Base-by-base conservation (phyloP, 2,113 vertebrate species). In the Tetraodon nigroviridis region DNA sequence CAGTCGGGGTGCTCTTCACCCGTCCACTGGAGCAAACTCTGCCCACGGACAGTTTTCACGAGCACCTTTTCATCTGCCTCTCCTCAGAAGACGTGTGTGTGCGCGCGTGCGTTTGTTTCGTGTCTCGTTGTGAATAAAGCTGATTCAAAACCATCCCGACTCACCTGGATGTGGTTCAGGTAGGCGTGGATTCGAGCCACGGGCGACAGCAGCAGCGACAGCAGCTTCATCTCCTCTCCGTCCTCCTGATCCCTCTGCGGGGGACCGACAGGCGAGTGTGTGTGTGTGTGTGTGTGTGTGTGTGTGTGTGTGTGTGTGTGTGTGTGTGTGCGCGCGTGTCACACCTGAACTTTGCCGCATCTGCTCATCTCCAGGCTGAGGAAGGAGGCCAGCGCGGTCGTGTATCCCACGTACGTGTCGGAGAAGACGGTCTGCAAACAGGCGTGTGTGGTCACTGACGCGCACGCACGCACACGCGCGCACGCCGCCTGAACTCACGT, bases 81-180 rank as follows among this genome's bases (percentile, higher is more conserved):
- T 2, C 7, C 4, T 18, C 22, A 42, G 20, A 6, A 46, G n/a
- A 18, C 14, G 17, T 47, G 16, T 15, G 6, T n/a, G n/a, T n/a
- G n/a, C n/a, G n/a, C n/a, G n/a, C 14, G 17, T 47, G 16, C 5
- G 6, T 19, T 18, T 48, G 17, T 11, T 20, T 5, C 20, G 46
- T 48, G 13, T 44, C 46, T 47, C 46, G 16, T 18, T 48, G 11
- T 45, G 15, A 45, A 18, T 18, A 48, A 18, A 48, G n/a, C 46
- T 48, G 16, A 18, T 20, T 54, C 18, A n/a, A 19, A 14, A 3
- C 15, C 24, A n/a, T 18, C 47, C 55, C 51, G 56, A 72, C 83
- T 75, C 61, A 90, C 90, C 85, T 92, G 89, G 27, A 90, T 86
- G 67, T 88, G 88, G 67, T 76, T 84, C 67, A 90, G 74, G 79